Evolutionary conservation across 2,113 vertebrate species (phyloP).

Genomic region (Chionodraco myersi): DNA sequence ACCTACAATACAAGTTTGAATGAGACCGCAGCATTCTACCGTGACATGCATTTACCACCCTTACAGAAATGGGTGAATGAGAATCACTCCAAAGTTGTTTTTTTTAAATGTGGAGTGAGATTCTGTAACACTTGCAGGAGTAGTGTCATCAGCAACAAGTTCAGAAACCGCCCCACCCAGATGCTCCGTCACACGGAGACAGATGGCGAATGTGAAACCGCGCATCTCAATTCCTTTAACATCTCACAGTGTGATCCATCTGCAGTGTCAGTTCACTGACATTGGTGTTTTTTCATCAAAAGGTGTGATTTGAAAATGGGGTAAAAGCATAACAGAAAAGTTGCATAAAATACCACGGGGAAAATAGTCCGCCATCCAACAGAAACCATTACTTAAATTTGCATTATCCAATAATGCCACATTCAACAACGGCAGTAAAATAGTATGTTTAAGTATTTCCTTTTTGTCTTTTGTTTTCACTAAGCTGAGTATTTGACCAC

Average conservation of each 20-base stretch:
- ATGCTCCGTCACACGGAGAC: slow-evolving; percentile 61
- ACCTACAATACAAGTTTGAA: neutral
- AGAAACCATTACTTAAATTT: neutral
- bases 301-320: slow-evolving; percentile 21
- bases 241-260: slow-evolving; percentile 61
- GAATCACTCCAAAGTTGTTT: neutral
- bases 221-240: slow-evolving; percentile 65
- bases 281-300: slow-evolving; percentile 39
- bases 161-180: slow-evolving; percentile 51
- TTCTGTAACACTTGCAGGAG: slow-evolving; percentile 35
- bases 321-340: slow-evolving; percentile 14
- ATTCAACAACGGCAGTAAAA: neutral
- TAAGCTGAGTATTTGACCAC: slow-evolving; percentile 1
- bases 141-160: slow-evolving; percentile 50
- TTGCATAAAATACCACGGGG: slow-evolving; percentile 5
- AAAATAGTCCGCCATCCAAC: no score
- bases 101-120: neutral
- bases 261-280: slow-evolving; percentile 60
- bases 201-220: slow-evolving; percentile 71
- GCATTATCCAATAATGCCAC: neutral
- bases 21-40: neutral
- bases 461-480: slow-evolving; percentile 4
- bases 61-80: neutral
- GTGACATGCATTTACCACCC: neutral
- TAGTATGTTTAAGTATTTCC: neutral